These are phyloP conservation scores for Tenodera sinensis DNA, from an alignment of 2,888 invertebrate genomes.

Conservation along the genomic window DNA sequence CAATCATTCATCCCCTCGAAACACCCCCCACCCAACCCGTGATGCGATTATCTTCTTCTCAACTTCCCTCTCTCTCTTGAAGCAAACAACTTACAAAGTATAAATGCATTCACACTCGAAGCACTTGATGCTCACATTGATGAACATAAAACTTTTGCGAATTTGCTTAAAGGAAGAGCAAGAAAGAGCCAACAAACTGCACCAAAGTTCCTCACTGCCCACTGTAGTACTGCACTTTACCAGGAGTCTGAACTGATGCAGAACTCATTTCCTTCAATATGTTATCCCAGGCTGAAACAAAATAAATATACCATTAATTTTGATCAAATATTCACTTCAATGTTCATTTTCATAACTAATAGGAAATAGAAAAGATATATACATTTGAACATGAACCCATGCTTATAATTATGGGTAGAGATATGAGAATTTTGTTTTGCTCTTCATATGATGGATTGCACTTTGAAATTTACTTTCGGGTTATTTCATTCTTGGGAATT, in stretches of 20 bases:
- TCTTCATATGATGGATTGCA: too few relatives aligned
- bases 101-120: slow-evolving; percentile 15
- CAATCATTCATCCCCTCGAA: background rate
- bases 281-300: slow-evolving; percentile 70
- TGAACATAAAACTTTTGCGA: background rate
- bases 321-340: background rate
- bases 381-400: too few relatives aligned
- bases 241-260: slow-evolving; percentile 42
- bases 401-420: too few relatives aligned
- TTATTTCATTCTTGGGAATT: too few relatives aligned
- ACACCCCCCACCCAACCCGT: background rate
- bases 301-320: slow-evolving; percentile 12
- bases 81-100: slow-evolving; percentile 7
- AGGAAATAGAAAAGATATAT: too few relatives aligned
- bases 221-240: slow-evolving; percentile 57
- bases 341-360: background rate
- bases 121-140: background rate
- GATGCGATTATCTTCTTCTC: background rate
- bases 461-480: too few relatives aligned
- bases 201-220: slow-evolving; percentile 46
- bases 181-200: background rate
- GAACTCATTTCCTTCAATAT: slow-evolving; percentile 48
- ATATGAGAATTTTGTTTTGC: too few relatives aligned
- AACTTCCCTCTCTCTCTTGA: background rate
- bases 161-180: slow-evolving; percentile 9